Evolutionary conservation across 2,113 vertebrate species (phyloP), one percentile per base, ranked within the genome.

Genomic region (Campylorhamphus procurvoides): DNA sequence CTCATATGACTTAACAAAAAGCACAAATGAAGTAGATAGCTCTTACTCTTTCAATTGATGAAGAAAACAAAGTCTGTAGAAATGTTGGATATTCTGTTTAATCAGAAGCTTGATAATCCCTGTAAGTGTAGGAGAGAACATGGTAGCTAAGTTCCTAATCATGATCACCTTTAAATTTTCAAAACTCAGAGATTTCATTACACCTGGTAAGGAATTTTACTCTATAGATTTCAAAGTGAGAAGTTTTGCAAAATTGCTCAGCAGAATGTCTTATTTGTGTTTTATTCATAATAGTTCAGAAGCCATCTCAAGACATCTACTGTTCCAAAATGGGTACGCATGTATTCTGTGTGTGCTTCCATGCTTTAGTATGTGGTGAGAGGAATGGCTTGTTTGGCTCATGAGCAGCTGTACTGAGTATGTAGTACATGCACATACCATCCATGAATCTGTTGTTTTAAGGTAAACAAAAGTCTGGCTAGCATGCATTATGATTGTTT

Each of bases 221-320:
- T 85, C 73, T 93, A 59, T 50, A 94, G 55, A 47, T 8, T 72
- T 84, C 50, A 78, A 83, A 76, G 27, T 55, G 42, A 93, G 37
- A 46, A 42, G 78, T 55, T 78, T 78, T 89, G 66, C 66, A 83
- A 86, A 95, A 95, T 55, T 91, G 83, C 58, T 93, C 82, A 89
- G 86, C 50, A 68, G 77, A 90, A 40, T 83, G 40, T 89, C 73
- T 95, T 92, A 86, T 74, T 93, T 93, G 62, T 90, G 84, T 92
- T 92, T 90, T 79, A 90, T 93, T 92, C 76, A 60, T 87, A 82
- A 82, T 76, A 95, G 58, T 92, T 94, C 86, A 92, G 86, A 93
- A 92, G 83, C 78, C 44, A 94, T 86, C 88, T 90, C 88, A 71
- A 97, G 94, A 90, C 72, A 75, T 75, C 84, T 84, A 46, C 80